Evolutionary conservation across 2,888 invertebrate species (phyloP).

Genomic region (Melanotus villosus): DNA sequence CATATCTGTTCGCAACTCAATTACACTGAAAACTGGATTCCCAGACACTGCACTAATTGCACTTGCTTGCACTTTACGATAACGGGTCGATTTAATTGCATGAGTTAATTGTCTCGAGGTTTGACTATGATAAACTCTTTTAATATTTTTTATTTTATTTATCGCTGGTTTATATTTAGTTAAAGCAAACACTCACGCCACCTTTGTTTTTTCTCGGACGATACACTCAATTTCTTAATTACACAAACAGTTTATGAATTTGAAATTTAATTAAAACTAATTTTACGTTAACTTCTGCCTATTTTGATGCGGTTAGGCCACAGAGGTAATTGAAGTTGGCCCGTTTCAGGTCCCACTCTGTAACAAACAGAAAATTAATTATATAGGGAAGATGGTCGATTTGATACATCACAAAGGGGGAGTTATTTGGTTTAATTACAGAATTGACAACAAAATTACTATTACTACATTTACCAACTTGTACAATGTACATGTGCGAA

Average conservation of each 20-base stretch:
- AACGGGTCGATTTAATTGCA: conserved; percentile 36
- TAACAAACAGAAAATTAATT: conserved; percentile 13
- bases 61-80: conserved; percentile 35
- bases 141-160: not conserved
- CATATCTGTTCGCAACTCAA: conserved; percentile 47
- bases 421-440: too few species aligned
- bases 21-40: conserved; percentile 31
- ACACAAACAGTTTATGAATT: not conserved
- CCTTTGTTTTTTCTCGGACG: not conserved
- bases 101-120: conserved; percentile 29
- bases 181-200: conserved; percentile 4
- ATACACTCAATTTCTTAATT: too few species aligned
- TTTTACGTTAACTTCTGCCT: conserved; percentile 9
- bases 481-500: too few species aligned
- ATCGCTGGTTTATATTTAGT: not conserved
- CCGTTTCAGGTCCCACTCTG: conserved; percentile 7
- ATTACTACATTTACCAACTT: too few species aligned
- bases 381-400: not conserved
- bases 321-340: not conserved
- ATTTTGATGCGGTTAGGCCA: conserved; percentile 5
- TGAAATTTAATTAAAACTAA: conserved; percentile 20
- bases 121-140: not conserved
- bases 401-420: too few species aligned
- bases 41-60: conserved; percentile 42
- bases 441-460: too few species aligned